Evolutionary conservation across 2,888 invertebrate species (phyloP), one percentile per base, ranked within the genome.

Genomic region (Argyra leucocephala): DNA sequence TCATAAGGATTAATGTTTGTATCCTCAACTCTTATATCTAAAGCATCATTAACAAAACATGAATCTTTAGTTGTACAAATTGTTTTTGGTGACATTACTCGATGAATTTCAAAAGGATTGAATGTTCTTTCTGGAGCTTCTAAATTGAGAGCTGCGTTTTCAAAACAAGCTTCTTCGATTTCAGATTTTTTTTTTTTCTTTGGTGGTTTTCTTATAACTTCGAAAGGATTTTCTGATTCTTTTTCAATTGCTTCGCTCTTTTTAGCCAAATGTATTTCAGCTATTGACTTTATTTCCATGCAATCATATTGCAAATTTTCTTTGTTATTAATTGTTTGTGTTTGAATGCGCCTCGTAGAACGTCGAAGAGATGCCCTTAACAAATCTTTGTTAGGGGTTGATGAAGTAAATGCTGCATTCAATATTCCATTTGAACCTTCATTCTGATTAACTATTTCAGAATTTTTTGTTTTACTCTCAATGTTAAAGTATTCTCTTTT

Each of bases 91-190:
- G 57, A 15, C 6, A 31, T 4, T 1, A 61, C 22, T 37, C 48
- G 63, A 22, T 66, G 57, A 67, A 76, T 79, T 74, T 80, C 80
- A 69, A 75, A 80, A 0, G 80, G 80, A 75, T 80, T 80, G 48
- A 80, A 76, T 64, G 74, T 72, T 37, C 75, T 78, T 64, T 80
- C 80, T 6, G 78, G 76, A 48, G 76, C 63, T 37, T 79, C 76
- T 4, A 80, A 70, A 72, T 80, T 80, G 2, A 80, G 70, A 10
- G 76, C 80, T 2, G 76, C 74, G 72, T 80, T 80, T 64, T 75
- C 76, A 62, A 80, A 80, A 65, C 80, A 80, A 22, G 71, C 72
- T 22, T 71, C 72, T 3, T 73, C 68, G 21, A 70, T 69, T 3
- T 69, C 61, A 4, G 73, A 73, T 9, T 75, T 76, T 65, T 76